These are phyloP conservation scores for Galbula dea DNA, from an alignment of 2,113 vertebrate species.

Conservation along the genomic window DNA sequence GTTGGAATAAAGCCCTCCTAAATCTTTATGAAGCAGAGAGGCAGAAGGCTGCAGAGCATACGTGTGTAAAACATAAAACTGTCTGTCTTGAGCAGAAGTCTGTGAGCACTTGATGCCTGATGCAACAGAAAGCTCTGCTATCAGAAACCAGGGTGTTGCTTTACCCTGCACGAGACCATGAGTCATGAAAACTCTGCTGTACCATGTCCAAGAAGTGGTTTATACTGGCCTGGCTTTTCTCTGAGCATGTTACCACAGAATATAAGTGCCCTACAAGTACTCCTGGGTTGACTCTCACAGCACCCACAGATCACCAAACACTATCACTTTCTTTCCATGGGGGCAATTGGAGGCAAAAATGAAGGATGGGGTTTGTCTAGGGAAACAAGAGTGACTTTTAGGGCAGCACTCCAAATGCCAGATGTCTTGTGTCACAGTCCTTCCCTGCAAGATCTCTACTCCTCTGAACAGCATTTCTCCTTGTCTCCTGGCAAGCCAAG, in stretches of 20 bases:
- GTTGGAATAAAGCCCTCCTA: neutral
- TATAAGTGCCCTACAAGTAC: neutral
- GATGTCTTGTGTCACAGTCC: constrained; percentile 1
- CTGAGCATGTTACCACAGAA: neutral
- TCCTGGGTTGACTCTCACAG: neutral
- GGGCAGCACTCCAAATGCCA: neutral
- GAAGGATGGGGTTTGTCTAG: neutral
- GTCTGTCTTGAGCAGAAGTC: neutral
- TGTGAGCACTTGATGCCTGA: neutral
- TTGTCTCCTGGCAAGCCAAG: neutral
- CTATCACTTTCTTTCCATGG: rapidly evolving
- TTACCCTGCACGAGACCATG: neutral
- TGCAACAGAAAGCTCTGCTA: neutral
- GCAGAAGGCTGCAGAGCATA: neutral
- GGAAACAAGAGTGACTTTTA: neutral
- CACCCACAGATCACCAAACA: neutral
- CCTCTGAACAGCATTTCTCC: neutral
- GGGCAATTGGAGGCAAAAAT: neutral
- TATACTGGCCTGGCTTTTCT: neutral
- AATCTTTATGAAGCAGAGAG: neutral
- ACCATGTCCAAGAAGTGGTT: neutral
- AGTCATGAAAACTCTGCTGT: constrained; percentile 9
- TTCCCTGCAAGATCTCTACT: neutral
- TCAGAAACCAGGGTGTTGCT: neutral
- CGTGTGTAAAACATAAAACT: neutral